phyloP scores from a whole-genome alignment of 1,140 invertebrate genomes.

The Orius insidiosus region DNA sequence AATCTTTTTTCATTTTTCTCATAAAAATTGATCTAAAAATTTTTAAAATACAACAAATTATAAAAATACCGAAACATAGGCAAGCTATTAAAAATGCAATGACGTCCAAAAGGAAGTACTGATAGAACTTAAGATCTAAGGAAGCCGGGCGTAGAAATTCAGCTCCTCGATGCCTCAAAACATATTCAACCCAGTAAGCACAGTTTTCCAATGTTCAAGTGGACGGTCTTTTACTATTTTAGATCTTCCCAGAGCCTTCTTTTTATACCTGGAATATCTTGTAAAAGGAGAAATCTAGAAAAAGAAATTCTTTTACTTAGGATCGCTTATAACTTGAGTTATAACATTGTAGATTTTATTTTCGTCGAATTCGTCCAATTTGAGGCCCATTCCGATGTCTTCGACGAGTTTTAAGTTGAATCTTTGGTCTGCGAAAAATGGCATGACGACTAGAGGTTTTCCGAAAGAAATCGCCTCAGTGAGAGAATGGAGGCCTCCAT shows the following conservation, averaged over 20 bases:
- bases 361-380: conserved; percentile 21
- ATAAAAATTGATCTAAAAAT: too few relatives aligned
- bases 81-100: not conserved
- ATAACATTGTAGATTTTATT: too few relatives aligned
- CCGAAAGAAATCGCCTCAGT: conserved; percentile 31
- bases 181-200: conserved; percentile 23
- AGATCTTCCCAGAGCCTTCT: conserved; percentile 10
- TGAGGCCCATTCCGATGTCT: conserved; percentile 13
- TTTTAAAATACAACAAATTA: too few relatives aligned
- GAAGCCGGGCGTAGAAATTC: conserved; percentile 16
- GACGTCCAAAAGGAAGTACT: conserved; percentile 19
- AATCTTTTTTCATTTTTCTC: too few relatives aligned
- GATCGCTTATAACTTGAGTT: too few relatives aligned
- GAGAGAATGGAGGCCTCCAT: conserved; percentile 33
- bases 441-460: conserved; percentile 32
- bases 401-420: not conserved
- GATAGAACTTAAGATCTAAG: conserved; percentile 14
- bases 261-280: conserved; percentile 14
- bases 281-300: not conserved
- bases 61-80: too few relatives aligned
- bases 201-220: conserved; percentile 19
- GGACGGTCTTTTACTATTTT: conserved; percentile 20
- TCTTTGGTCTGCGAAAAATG: conserved; percentile 28
- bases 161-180: conserved; percentile 21
- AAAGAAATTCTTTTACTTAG: too few relatives aligned